phyloP scores from a whole-genome alignment of 2,797 vertebrate species.

The Epinephelus awoara region DNA sequence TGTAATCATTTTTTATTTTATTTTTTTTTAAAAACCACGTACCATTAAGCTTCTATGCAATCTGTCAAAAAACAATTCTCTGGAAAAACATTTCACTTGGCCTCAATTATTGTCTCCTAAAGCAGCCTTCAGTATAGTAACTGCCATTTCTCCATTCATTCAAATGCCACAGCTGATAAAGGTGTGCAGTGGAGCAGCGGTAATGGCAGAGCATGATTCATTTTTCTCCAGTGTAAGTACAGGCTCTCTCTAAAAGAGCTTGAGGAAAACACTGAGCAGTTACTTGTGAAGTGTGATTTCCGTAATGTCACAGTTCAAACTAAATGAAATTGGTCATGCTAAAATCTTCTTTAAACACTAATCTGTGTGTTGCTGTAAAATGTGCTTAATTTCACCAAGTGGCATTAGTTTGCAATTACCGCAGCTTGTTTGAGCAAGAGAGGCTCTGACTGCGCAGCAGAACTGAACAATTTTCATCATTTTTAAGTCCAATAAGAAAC shows the following conservation, averaged over 20 bases:
- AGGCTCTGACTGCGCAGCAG: constrained; percentile 19
- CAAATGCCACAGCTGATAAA: constrained; percentile 54
- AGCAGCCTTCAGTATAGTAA: constrained; percentile 33
- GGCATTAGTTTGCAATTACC: constrained; percentile 47
- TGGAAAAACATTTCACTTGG: constrained; percentile 25
- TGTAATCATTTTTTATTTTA: too few species aligned
- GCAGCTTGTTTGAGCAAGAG: constrained; percentile 15
- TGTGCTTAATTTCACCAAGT: constrained; percentile 43
- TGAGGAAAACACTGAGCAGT: constrained; percentile 43
- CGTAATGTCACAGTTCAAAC: constrained; percentile 50
- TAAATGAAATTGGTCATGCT: constrained; percentile 49
- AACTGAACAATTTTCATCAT: neutral
- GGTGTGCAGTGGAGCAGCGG: constrained; percentile 44
- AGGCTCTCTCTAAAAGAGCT: constrained; percentile 37
- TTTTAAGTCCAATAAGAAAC: neutral
- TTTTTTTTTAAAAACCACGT: neutral
- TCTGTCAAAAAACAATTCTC: constrained; percentile 9
- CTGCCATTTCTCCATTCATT: constrained; percentile 48
- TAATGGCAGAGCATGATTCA: constrained; percentile 60
- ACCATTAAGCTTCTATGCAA: constrained; percentile 10
- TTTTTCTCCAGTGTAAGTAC: constrained; percentile 44
- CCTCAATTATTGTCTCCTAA: constrained; percentile 46
- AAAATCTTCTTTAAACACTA: constrained; percentile 51
- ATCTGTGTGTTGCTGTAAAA: constrained; percentile 52
- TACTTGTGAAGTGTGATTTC: constrained; percentile 40